phyloP scores from a whole-genome alignment of 92 coral and sea anemone genomes.

The Umimayanthus chanpuru region DNA sequence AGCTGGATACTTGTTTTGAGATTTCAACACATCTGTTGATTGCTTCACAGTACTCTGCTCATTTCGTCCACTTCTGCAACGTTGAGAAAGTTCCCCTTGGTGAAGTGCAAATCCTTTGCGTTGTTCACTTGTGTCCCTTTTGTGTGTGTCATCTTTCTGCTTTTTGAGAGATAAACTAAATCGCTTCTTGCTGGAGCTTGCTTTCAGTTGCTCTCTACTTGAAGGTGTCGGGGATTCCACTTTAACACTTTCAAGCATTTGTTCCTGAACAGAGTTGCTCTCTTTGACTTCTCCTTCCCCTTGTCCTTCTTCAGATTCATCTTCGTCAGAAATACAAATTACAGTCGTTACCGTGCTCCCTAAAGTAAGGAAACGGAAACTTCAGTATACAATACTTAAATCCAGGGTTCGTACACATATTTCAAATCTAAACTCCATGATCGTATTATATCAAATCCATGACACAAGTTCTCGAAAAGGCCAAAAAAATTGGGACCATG shows the following conservation, averaged over 20 bases:
- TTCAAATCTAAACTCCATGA: no score
- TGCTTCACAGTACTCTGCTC: not conserved
- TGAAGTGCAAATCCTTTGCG: not conserved
- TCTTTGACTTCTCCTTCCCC: not conserved
- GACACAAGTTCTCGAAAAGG: no score
- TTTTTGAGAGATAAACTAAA: constrained; percentile 2
- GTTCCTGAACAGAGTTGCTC: not conserved
- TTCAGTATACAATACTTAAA: not conserved
- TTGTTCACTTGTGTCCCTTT: not conserved
- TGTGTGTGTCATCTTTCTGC: not conserved
- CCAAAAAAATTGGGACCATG: no score
- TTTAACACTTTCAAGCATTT: not conserved
- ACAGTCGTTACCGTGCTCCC: constrained; percentile 33
- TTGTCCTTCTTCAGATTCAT: not conserved
- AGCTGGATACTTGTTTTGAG: not conserved
- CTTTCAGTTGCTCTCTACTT: not conserved
- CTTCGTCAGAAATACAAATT: constrained; percentile 32
- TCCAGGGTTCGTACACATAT: no score
- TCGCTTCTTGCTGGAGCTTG: not conserved
- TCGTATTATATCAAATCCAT: no score
- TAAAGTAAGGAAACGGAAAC: not conserved
- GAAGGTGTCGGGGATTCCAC: not conserved
- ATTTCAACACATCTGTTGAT: not conserved
- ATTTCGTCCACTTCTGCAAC: not conserved
- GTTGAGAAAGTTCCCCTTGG: not conserved